A percentile compares a stretch with the other conserved stretches of the same genome.
Conservation (phyloP, 2,797 vertebrate genomes). For the Melopsittacus undulatus region DNA sequence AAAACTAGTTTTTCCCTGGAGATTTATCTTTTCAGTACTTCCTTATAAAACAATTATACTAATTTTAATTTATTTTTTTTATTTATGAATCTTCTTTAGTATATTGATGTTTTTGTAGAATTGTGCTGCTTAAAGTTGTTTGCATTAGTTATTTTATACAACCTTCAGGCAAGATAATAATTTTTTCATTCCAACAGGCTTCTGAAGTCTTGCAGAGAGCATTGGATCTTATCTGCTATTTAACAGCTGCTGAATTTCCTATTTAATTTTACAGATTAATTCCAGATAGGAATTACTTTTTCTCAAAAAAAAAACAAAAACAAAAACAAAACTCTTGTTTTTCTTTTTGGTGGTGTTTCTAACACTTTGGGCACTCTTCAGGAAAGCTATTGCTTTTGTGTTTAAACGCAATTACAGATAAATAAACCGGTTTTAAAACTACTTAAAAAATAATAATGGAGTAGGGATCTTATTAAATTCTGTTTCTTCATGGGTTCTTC, state of each 20-base stretch:
- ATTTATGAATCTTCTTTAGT: neutral
- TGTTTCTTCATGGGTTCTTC: neutral
- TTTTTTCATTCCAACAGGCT: neutral
- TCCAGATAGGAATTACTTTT: neutral
- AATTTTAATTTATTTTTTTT: neutral
- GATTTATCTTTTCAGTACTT: neutral
- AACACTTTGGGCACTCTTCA: neutral
- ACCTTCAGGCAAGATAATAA: neutral
- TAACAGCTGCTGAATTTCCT: neutral
- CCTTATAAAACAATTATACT: neutral
- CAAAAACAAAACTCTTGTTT: no score
- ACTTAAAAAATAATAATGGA: neutral
- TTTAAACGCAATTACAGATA: neutral
- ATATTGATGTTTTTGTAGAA: neutral
- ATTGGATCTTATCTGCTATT: neutral
- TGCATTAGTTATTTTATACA: neutral
- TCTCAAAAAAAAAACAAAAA: no score
- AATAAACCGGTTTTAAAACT: neutral
- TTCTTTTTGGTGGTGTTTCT: neutral
- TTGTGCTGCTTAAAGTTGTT: neutral
- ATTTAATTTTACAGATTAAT: neutral
- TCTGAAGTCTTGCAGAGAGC: neutral
- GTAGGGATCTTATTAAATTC: neutral
- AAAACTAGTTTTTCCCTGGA: neutral
- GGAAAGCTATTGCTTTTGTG: neutral